Conservation (phyloP, 2,797 vertebrate genomes). For the Aplochiton taeniatus region DNA sequence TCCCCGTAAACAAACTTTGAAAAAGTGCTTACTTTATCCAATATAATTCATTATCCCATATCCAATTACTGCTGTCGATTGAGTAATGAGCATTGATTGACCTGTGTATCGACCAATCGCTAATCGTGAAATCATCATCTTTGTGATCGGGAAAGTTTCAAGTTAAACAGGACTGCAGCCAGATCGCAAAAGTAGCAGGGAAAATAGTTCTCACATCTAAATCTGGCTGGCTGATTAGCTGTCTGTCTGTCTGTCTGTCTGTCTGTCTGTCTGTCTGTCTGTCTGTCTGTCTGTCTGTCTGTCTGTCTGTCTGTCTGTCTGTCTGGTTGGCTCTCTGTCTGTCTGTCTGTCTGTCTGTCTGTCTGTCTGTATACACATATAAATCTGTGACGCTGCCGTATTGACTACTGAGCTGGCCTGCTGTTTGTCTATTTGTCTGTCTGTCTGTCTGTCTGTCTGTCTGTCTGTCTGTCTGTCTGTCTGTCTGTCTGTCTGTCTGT, state of each 20-base stretch:
- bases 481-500: no score
- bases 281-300: no score
- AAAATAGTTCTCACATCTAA: no score
- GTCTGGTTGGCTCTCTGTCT: no score
- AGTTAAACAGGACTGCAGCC: constrained; percentile 8
- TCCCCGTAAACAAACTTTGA: background rate
- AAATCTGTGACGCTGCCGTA: no score
- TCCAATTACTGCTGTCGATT: background rate
- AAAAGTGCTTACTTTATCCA: background rate
- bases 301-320: constrained; percentile 26
- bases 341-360: no score
- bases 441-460: no score
- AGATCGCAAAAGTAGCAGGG: constrained; percentile 8
- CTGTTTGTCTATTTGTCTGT: no score
- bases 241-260: constrained; percentile 19
- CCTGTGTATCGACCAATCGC: background rate
- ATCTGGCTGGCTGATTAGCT: background rate
- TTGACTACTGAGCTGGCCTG: no score
- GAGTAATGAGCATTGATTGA: constrained; percentile 7
- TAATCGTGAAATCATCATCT: constrained; percentile 7
- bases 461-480: no score
- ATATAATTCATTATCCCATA: background rate
- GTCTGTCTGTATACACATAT: no score
- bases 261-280: no score
- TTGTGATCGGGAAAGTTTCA: constrained; percentile 13